Base-by-base conservation (phyloP, 1,140 invertebrate species). In the Zaprionus vittiger region DNA sequence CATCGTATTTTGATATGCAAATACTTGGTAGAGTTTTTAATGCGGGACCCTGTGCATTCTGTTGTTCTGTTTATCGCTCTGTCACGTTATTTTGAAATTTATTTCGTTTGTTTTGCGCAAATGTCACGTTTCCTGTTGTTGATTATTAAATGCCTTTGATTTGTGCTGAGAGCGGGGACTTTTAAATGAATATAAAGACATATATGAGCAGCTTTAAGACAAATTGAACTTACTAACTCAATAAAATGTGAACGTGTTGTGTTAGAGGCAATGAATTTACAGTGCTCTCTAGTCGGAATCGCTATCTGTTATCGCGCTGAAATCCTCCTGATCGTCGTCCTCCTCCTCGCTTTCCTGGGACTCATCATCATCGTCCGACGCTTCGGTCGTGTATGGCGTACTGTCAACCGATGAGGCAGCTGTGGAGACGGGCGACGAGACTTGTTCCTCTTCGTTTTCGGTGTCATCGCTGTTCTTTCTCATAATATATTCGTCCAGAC, bases 91-190 rank as follows among this genome's bases (percentile, higher is more conserved):
- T 76, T 75, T 26, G 28, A 79, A 86, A 73, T 74, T 78, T 70
- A 70, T 80, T 75, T 69, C 61, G 74, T 89, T 87, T 87, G 83
- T 73, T 89, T 87, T 87, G 74, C 61, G 77, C 78, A 71, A 81
- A 49, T 89, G 83, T 89, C 83, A 87, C 83, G 83, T 87, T 79
- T 79, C 15, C 5, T 83, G 69, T 63, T 79, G 75, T 73, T 68
- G 77, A 81, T 83, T 89, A 78, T 73, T 73, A 60, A 73, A 75
- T 70, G 77, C 77, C 28, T 63, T 70, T 60, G 61, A 44, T 60
- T 62, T 60, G 41, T 67, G 24, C 63, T 72, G 12, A 1, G n/a
- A 56, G n/a, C 4, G 54, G 12, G 15, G 15, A 7, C 7, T 7
- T 12, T 26, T 26, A 24, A 26, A 4, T 6, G 37, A 28, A 65